Conservation (phyloP, 2,113 vertebrate genomes). For the Callopanchax toddi region DNA sequence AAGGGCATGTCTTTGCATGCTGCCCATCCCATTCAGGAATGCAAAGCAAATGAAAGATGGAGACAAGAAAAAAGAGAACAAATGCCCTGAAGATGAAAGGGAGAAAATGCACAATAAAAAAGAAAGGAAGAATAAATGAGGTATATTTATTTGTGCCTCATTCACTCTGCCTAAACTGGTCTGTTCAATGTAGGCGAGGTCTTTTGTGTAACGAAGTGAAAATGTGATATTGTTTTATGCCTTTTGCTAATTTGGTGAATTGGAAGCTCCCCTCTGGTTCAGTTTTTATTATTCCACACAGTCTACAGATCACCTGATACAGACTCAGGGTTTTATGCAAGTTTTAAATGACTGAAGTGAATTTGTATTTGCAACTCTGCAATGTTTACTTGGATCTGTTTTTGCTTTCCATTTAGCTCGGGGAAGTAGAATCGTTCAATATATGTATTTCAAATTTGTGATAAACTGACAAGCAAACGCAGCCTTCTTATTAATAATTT, state of each 20-base stretch:
- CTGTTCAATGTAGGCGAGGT: background rate
- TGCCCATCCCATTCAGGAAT: constrained; percentile 71
- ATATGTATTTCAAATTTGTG: background rate
- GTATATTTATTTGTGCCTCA: too few relatives aligned
- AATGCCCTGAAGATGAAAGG: background rate
- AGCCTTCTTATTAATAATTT: background rate
- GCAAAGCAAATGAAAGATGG: constrained; percentile 43
- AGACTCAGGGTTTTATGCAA: too few relatives aligned
- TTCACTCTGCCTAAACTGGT: background rate
- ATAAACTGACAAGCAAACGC: background rate
- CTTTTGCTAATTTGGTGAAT: too few relatives aligned
- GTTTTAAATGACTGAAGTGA: too few relatives aligned
- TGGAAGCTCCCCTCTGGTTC: too few relatives aligned
- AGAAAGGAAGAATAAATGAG: too few relatives aligned
- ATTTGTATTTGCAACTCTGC: too few relatives aligned
- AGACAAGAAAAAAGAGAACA: constrained; percentile 26
- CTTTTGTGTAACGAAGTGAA: too few relatives aligned
- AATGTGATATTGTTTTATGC: too few relatives aligned
- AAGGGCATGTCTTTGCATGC: constrained; percentile 63
- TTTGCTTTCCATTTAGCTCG: background rate
- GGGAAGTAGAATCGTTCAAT: background rate
- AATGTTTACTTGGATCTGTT: too few relatives aligned
- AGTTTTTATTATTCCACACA: too few relatives aligned
- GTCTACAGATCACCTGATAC: too few relatives aligned
- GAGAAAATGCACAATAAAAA: constrained; percentile 1